phyloP scores from a whole-genome alignment of 1,140 invertebrate species.

The Philopotamus ludificatus region DNA sequence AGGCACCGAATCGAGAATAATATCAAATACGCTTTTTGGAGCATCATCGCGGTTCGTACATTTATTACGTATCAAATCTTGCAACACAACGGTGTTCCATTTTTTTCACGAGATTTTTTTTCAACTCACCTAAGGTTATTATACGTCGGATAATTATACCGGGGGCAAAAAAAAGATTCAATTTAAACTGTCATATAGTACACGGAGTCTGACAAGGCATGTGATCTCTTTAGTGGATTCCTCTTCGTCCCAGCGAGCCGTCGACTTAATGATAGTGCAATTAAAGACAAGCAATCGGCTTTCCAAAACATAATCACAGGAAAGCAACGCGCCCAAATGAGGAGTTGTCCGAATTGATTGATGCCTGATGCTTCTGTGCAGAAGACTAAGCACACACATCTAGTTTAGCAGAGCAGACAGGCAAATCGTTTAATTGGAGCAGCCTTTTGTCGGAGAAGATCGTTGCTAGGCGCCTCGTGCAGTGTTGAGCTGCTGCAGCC shows the following conservation, averaged over 20 bases:
- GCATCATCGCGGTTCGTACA: conserved; percentile 4
- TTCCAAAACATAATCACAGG: conserved; percentile 38
- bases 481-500: too few relatives aligned
- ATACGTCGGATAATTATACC: conserved; percentile 30
- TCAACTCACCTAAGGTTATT: not conserved
- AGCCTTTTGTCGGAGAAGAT: too few relatives aligned
- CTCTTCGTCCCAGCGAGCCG: not conserved
- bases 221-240: conserved; percentile 27
- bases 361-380: conserved; percentile 33
- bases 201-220: conserved; percentile 14
- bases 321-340: conserved; percentile 31
- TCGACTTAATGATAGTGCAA: conserved; percentile 38
- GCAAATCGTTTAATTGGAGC: not conserved
- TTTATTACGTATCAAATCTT: conserved; percentile 5
- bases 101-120: too few relatives aligned
- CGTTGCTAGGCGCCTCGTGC: too few relatives aligned
- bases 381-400: conserved; percentile 14
- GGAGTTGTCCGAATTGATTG: conserved; percentile 35
- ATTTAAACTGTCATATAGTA: conserved; percentile 31
- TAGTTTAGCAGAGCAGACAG: not conserved
- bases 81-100: conserved; percentile 14
- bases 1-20: too few relatives aligned
- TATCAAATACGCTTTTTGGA: conserved; percentile 1
- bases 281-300: conserved; percentile 29
- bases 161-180: conserved; percentile 20